Conservation (phyloP, 35 echinoderm and acorn worm genomes). For the Apostichopus californicus region DNA sequence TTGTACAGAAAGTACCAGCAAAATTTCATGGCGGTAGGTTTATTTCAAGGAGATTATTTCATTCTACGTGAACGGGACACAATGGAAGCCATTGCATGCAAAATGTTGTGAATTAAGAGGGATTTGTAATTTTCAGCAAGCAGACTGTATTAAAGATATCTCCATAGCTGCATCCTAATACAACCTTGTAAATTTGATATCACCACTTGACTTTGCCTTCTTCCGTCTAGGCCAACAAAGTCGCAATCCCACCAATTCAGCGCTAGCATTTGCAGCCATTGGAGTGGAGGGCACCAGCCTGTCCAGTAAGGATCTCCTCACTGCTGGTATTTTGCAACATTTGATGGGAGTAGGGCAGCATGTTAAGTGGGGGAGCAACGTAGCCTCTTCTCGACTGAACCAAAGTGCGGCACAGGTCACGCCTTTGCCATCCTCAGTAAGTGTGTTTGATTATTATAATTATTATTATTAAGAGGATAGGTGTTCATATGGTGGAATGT, state of each 20-base stretch:
- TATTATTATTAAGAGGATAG: too few species aligned
- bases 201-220: background rate
- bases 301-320: constrained; percentile 75
- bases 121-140: background rate
- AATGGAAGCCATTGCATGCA: too few species aligned
- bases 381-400: constrained; percentile 76
- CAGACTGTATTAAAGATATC: background rate
- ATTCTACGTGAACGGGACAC: too few species aligned
- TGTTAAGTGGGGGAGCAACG: constrained; percentile 85
- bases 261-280: constrained; percentile 66
- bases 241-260: constrained; percentile 56
- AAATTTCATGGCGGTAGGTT: constrained; percentile 75
- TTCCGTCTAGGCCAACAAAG: constrained; percentile 70
- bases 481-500: too few species aligned
- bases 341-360: constrained; percentile 76
- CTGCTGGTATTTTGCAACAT: constrained; percentile 73
- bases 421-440: constrained; percentile 78
- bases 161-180: background rate
- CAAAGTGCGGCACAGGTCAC: constrained; percentile 78
- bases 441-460: background rate
- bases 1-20: constrained; percentile 22
- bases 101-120: background rate
- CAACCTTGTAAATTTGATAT: background rate
- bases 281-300: constrained; percentile 72
- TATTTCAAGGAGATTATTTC: too few species aligned